These are phyloP conservation scores for Mermis nigrescens DNA, from an alignment of 2,888 invertebrate species.

Conservation along the genomic window DNA sequence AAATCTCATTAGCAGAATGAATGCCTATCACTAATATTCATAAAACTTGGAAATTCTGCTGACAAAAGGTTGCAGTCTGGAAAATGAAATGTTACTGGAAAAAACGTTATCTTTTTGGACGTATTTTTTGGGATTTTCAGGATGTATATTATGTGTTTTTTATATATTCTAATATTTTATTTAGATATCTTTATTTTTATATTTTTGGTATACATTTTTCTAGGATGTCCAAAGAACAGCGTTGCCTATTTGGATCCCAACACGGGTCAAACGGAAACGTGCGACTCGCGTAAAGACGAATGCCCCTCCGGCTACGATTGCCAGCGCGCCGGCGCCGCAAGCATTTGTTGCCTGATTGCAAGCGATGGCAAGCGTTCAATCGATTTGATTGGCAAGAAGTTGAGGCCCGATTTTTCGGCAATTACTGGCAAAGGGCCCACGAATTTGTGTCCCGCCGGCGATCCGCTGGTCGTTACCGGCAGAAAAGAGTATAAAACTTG, in stretches of 20 bases:
- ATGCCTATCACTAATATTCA: too few relatives aligned
- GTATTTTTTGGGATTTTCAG: too few relatives aligned
- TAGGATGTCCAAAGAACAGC: neutral
- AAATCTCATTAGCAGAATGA: too few relatives aligned
- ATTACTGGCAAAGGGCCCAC: too few relatives aligned
- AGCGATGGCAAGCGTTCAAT: neutral
- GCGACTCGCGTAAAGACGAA: neutral
- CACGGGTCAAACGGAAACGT: neutral
- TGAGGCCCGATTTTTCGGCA: neutral
- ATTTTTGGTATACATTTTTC: too few relatives aligned
- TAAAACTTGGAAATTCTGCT: too few relatives aligned
- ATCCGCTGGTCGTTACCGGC: neutral
- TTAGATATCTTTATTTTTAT: too few relatives aligned
- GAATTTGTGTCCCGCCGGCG: neutral
- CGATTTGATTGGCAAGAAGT: neutral
- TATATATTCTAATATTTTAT: too few relatives aligned
- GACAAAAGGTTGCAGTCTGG: too few relatives aligned
- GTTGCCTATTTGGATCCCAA: constrained; percentile 1
- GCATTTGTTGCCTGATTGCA: neutral
- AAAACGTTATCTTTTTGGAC: too few relatives aligned
- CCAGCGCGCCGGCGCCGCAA: neutral
- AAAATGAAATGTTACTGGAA: too few relatives aligned
- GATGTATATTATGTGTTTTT: too few relatives aligned
- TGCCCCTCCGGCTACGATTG: constrained; percentile 3
- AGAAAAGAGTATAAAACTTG: neutral